A percentile compares a stretch with the other conserved stretches of the same genome.
phyloP scores from a whole-genome alignment of 2,888 invertebrate species.

The Ischnura elegans region DNA sequence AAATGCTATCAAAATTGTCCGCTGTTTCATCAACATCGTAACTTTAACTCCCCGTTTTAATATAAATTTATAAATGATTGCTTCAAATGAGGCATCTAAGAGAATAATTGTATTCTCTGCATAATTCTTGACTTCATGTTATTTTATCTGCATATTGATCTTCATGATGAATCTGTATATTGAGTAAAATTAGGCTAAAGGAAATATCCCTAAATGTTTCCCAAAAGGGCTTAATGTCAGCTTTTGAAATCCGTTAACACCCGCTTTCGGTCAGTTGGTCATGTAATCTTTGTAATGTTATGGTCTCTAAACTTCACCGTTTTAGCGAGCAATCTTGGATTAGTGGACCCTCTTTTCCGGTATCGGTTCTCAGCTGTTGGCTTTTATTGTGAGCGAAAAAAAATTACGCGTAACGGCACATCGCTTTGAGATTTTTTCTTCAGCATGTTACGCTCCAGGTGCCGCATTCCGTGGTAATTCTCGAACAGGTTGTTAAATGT shows the following conservation, averaged over 20 bases:
- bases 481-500: neutral
- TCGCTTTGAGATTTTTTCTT: neutral
- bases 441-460: neutral
- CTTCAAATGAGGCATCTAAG: no score
- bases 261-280: constrained; percentile 19
- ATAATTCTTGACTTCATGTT: no score
- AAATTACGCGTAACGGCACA: neutral
- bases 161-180: no score
- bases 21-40: no score
- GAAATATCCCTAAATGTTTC: no score
- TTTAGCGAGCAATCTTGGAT: neutral
- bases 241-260: neutral
- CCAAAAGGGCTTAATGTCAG: neutral
- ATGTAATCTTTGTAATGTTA: neutral
- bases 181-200: no score
- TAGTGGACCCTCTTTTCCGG: neutral
- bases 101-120: no score
- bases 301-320: neutral
- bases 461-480: neutral
- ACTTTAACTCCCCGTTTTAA: no score
- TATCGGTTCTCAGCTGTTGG: neutral
- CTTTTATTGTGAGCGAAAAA: neutral
- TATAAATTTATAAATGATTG: no score
- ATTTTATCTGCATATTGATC: no score
- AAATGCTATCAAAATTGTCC: no score